Evolutionary conservation across 2,113 vertebrate species (phyloP).

Genomic region (Osmerus eperlanus): DNA sequence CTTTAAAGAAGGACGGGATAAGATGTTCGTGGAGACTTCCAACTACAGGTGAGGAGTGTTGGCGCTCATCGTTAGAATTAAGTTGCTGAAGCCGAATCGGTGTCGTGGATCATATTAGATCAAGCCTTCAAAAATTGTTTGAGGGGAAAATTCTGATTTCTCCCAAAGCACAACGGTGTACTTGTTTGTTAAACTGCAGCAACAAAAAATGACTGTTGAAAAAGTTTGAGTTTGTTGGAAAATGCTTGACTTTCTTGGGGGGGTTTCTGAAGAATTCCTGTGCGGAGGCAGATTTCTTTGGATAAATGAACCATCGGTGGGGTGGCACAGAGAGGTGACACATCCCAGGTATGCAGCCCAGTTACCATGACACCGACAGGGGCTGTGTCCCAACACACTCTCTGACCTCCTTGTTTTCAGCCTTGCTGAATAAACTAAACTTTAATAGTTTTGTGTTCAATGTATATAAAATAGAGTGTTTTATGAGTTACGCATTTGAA

Average conservation of each 20-base stretch:
- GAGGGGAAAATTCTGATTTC: too few species aligned
- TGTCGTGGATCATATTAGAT: too few species aligned
- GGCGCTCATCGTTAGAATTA: neutral
- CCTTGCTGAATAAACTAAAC: too few species aligned
- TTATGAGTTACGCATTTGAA: too few species aligned
- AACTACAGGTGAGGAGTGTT: conserved; percentile 64
- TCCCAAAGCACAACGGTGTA: too few species aligned
- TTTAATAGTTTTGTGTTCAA: too few species aligned
- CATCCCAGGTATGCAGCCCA: neutral
- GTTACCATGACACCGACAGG: neutral
- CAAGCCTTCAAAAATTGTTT: too few species aligned
- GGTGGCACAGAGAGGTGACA: conserved; percentile 1
- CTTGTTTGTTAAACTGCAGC: too few species aligned
- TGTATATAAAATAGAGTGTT: too few species aligned
- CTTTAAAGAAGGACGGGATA: conserved; percentile 70
- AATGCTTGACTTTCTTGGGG: neutral
- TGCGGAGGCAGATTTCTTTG: neutral
- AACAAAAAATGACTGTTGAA: too few species aligned
- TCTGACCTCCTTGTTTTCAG: neutral
- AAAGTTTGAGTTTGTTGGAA: neutral
- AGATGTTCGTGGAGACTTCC: conserved; percentile 76
- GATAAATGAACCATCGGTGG: neutral
- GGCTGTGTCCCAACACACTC: neutral
- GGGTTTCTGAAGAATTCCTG: neutral
- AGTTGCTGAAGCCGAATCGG: too few species aligned